phyloP scores from a whole-genome alignment of 1,140 invertebrate genomes.

The Megalopta genalis region DNA sequence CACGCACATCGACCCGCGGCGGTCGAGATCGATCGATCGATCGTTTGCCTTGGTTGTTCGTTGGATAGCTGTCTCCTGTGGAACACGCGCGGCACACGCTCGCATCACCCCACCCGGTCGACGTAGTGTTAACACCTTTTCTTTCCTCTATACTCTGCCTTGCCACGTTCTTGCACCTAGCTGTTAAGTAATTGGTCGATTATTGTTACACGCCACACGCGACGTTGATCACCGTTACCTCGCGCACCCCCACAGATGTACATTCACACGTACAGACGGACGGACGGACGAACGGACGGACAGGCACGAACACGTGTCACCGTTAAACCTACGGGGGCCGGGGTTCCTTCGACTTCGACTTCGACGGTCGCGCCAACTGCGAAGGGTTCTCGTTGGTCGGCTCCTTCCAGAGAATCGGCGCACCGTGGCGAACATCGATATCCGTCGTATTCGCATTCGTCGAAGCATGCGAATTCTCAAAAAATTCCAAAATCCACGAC shows the following conservation, averaged over 20 bases:
- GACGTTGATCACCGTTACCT: conserved; percentile 10
- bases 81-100: background rate
- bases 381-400: no score
- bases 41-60: conserved; percentile 52
- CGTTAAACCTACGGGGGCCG: no score
- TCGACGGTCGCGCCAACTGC: no score
- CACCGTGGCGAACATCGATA: no score
- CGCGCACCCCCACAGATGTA: background rate
- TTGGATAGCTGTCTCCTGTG: conserved; percentile 45
- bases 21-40: conserved; percentile 36
- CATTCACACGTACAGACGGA: background rate
- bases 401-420: no score
- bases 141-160: background rate
- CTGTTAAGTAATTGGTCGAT: conserved; percentile 25
- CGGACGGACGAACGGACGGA: no score
- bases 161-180: background rate
- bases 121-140: conserved; percentile 23
- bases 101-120: background rate
- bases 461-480: no score
- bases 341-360: no score
- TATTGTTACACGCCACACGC: conserved; percentile 11
- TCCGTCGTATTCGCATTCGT: no score
- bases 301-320: no score
- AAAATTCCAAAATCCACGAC: no score
- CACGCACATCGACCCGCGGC: conserved; percentile 46